These are phyloP conservation scores for Rhodeus uyekii DNA, from an alignment of 2,797 vertebrate species.

Conservation along the genomic window DNA sequence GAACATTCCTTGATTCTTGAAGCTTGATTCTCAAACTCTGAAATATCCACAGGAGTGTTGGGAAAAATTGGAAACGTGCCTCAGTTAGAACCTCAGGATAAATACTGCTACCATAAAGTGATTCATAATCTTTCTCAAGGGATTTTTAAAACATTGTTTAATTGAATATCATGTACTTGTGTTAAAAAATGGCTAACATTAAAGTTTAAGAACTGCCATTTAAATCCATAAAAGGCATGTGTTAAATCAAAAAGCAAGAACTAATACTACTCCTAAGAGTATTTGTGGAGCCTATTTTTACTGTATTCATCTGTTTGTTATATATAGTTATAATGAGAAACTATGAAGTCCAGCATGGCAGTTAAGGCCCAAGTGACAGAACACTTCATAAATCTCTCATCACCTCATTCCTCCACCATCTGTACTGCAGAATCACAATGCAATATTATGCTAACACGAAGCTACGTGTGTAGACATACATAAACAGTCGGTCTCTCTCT, in stretches of 20 bases:
- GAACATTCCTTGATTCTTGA: background rate
- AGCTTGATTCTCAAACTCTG: background rate
- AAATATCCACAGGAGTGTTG: background rate
- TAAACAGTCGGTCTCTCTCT: background rate
- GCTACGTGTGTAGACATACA: constrained; percentile 18
- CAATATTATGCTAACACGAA: constrained; percentile 17
- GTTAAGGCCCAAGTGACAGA: constrained; percentile 29
- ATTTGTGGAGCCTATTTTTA: constrained; percentile 9
- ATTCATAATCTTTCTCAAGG: background rate
- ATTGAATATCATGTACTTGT: constrained; percentile 8
- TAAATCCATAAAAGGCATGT: background rate
- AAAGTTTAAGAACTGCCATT: constrained; percentile 4
- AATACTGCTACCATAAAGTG: background rate
- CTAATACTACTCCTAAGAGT: background rate
- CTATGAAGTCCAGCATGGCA: constrained; percentile 19
- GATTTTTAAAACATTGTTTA: background rate
- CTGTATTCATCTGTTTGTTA: constrained; percentile 19
- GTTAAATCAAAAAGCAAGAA: background rate
- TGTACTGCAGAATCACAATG: constrained; percentile 15
- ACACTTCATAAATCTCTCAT: constrained; percentile 35
- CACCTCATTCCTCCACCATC: constrained; percentile 27
- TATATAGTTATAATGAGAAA: constrained; percentile 27
- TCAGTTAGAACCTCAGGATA: constrained; percentile 8
- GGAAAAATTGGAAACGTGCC: constrained; percentile 3
- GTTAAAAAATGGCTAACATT: constrained; percentile 29